Evolutionary conservation across 2,797 vertebrate genomes (phyloP), one percentile per base, ranked within the genome.

Genomic region (Sparidentex hasta): DNA sequence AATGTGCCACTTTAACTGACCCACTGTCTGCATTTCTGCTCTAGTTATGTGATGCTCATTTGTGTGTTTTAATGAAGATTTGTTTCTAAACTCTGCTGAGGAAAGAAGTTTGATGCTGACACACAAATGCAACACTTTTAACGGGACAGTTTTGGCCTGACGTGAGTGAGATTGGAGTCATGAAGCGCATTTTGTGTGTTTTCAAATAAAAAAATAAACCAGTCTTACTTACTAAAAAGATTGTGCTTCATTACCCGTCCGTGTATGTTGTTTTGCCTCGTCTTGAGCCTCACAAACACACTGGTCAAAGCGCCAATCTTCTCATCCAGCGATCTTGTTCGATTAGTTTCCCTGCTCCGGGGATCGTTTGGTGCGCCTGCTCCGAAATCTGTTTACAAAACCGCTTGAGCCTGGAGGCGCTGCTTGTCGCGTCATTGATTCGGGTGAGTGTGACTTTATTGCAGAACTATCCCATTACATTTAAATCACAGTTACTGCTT

Each of bases 41-140:
- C 57, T 65, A 72, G 55, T 12, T 41, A 20, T 56, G 63, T 84
- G 71, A 21, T 41, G 54, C 43, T 46, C 0, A 63, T 51, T 48
- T 69, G 80, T 78, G 81, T 75, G 84, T 69, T 74, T 88, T 77
- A 81, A 90, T 91, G 91, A 93, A 52, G 88, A 84, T 14, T 47
- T 91, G 87, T 89, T 88, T 85, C 85, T 77, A 88, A 92, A 88
- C 87, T 90, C 83, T 75, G 46, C 43, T 7, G 88, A 89, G 82
- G 74, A 81, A 81, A 48, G 83, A 87, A 58, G 21, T 89, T 86
- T 85, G 91, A 93, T 87, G 83, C 83, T 33, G 6, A 21, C 81
- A 86, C 81, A 78, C 68, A 69, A 58, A 76, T 11, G 48, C 38
- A 56, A 23, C 67, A 59, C 54, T 20, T 64, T 13, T 5, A 61